Conservation (phyloP, 2,113 vertebrate genomes). For the Oreotrochilus melanogaster region DNA sequence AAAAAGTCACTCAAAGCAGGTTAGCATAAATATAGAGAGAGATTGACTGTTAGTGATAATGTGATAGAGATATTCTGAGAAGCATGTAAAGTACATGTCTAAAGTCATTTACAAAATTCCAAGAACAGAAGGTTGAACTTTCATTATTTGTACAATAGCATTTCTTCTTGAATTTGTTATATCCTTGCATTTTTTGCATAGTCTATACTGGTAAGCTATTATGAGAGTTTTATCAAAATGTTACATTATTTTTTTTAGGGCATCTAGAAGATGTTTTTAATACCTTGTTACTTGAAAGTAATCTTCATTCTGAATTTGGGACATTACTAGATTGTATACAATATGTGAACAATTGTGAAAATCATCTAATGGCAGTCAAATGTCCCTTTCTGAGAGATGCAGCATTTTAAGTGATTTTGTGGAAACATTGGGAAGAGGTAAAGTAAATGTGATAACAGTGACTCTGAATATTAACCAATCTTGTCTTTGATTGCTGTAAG, state of each 20-base stretch:
- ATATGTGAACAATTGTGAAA: background rate
- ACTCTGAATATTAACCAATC: background rate
- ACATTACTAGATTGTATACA: background rate
- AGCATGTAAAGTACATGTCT: too few relatives aligned
- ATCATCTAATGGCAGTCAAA: background rate
- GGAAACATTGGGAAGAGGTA: background rate
- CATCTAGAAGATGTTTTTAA: background rate
- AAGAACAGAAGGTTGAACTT: background rate
- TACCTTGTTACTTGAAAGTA: background rate
- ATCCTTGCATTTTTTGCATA: too few relatives aligned
- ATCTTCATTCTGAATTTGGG: background rate
- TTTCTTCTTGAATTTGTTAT: background rate
- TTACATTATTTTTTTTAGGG: too few relatives aligned
- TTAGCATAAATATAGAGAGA: too few relatives aligned
- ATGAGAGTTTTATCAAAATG: too few relatives aligned
- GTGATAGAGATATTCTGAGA: too few relatives aligned
- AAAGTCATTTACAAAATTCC: too few relatives aligned
- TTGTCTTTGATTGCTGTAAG: background rate
- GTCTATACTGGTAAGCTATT: too few relatives aligned
- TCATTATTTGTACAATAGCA: background rate
- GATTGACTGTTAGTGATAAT: too few relatives aligned
- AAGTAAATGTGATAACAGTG: background rate
- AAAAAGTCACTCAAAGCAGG: too few relatives aligned
- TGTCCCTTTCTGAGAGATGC: background rate
- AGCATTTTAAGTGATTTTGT: background rate